Percentiles rank a stretch among this genome's conserved stretches.
These are phyloP conservation scores for Meloe dianella DNA, from an alignment of 2,888 invertebrate genomes.

Conservation along the genomic window DNA sequence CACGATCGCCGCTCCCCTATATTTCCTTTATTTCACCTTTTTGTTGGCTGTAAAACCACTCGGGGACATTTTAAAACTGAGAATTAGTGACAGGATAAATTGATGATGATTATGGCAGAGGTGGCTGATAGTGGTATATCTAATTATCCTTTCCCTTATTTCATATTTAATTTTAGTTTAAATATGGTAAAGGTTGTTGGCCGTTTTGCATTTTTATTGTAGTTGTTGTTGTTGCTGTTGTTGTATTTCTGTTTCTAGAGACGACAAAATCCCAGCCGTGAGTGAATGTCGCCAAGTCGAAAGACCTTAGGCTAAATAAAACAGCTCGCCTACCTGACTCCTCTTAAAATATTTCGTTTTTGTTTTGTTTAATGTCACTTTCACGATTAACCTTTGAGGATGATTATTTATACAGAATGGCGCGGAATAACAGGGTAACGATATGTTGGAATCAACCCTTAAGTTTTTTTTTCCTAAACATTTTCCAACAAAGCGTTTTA, in stretches of 20 bases:
- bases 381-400: conserved; percentile 29
- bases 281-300: conserved; percentile 26
- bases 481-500: neutral
- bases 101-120: conserved; percentile 16
- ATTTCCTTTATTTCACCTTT: conserved; percentile 24
- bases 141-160: neutral
- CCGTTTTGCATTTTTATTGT: neutral
- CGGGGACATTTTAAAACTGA: conserved; percentile 21
- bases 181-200: neutral
- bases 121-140: neutral
- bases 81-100: conserved; percentile 20
- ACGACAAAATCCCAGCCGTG: conserved; percentile 16
- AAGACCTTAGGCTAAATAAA: conserved; percentile 35
- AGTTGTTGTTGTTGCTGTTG: neutral
- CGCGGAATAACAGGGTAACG: neutral
- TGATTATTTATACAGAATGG: neutral
- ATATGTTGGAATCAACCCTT: neutral
- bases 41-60: conserved; percentile 31
- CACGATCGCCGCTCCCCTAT: conserved; percentile 45
- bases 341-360: conserved; percentile 26
- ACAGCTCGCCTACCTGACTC: conserved; percentile 41
- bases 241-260: neutral
- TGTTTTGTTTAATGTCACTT: conserved; percentile 29
- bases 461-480: neutral
- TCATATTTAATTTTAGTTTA: neutral